A percentile compares a stretch with the other conserved stretches of the same genome.
Evolutionary conservation across 2,113 vertebrate species (phyloP).

Genomic region (Eurystomus gularis): DNA sequence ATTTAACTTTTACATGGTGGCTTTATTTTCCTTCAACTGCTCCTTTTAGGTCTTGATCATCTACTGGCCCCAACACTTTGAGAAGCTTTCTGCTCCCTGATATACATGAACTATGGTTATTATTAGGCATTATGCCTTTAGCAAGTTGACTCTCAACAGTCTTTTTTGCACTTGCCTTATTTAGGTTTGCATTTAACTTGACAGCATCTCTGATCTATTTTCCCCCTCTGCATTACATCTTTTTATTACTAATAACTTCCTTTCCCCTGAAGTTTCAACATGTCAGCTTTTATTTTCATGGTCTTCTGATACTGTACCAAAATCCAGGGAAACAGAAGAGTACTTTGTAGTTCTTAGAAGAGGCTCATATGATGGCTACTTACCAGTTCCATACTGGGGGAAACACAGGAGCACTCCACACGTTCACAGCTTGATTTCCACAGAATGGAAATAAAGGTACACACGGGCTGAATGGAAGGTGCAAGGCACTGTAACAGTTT

Average conservation of each 20-base stretch:
- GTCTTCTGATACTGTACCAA: neutral
- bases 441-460: neutral
- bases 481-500: neutral
- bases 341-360: neutral
- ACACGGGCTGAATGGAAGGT: neutral
- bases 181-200: neutral
- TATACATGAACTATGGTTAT: neutral
- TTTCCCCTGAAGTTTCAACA: neutral
- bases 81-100: neutral
- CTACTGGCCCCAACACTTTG: neutral
- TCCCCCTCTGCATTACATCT: neutral
- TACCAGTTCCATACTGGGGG: neutral
- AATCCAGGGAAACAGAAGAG: neutral
- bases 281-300: neutral
- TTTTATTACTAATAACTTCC: neutral
- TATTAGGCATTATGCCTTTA: neutral
- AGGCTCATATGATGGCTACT: accelerated
- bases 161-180: neutral
- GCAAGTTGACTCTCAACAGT: neutral
- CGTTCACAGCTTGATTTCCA: neutral
- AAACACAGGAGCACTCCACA: neutral
- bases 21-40: neutral
- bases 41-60: neutral
- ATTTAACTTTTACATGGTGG: neutral
- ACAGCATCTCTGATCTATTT: neutral